Percentiles rank a stretch among this genome's conserved stretches.
Conservation (phyloP, 2,797 vertebrate genomes). For the Phrynocephalus guinanensis region DNA sequence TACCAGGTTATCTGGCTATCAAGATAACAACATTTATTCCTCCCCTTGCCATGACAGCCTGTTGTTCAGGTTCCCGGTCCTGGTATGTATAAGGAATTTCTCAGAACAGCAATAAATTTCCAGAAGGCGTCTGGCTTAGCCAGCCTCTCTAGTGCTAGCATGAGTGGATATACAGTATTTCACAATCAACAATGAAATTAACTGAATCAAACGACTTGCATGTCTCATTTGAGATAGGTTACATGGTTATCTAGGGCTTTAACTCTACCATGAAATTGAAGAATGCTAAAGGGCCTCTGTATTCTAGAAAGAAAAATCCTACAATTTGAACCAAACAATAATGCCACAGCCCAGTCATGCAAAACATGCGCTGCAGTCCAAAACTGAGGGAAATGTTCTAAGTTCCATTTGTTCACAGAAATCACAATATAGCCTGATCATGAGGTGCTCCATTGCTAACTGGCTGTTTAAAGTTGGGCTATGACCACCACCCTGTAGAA, state of each 20-base stretch:
- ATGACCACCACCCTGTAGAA: no score
- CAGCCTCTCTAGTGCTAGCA: slow-evolving; percentile 71
- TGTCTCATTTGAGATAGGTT: not conserved
- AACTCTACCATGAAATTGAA: slow-evolving; percentile 24
- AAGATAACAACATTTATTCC: slow-evolving; percentile 88
- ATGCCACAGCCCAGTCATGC: not conserved
- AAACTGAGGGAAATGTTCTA: not conserved
- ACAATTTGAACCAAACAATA: not conserved
- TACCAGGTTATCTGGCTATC: slow-evolving; percentile 90
- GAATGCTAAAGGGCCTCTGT: slow-evolving; percentile 6
- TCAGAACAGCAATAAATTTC: slow-evolving; percentile 88
- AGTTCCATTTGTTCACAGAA: not conserved
- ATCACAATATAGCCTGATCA: not conserved
- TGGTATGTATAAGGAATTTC: slow-evolving; percentile 86
- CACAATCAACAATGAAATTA: slow-evolving; percentile 57
- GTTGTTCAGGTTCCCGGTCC: slow-evolving; percentile 83
- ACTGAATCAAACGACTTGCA: slow-evolving; percentile 57
- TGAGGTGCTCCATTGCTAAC: not conserved
- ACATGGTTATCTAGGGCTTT: not conserved
- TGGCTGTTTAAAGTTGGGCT: not conserved
- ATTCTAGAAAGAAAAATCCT: not conserved
- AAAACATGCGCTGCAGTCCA: not conserved
- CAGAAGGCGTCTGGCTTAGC: slow-evolving; percentile 68
- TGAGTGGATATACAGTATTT: slow-evolving; percentile 64
- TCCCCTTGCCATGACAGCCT: slow-evolving; percentile 75